Percentiles rank a stretch among this genome's conserved stretches.
Conservation (phyloP, 64 coral and sea anemone species). For the Montipora efflorescens region DNA sequence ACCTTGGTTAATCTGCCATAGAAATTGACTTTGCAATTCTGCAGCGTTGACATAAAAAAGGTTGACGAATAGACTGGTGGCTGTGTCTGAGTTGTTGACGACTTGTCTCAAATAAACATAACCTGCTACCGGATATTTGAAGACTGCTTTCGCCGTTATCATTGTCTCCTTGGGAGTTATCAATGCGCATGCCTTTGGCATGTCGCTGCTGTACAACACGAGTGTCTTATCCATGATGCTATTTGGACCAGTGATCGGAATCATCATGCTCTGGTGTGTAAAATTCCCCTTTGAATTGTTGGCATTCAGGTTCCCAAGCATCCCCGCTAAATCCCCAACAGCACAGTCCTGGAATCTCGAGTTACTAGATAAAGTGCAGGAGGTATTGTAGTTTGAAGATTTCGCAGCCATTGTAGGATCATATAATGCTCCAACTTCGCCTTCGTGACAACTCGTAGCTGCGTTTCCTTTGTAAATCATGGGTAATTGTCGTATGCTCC, state of each 20-base stretch:
- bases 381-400: constrained; percentile 9
- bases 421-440: constrained; percentile 49
- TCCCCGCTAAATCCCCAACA: constrained; percentile 72
- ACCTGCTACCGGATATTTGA: constrained; percentile 79
- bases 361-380: neutral
- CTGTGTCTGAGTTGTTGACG: constrained; percentile 41
- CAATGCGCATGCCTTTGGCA: constrained; percentile 74
- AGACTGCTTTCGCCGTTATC: constrained; percentile 43
- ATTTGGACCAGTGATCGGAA: constrained; percentile 70
- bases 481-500: constrained; percentile 68
- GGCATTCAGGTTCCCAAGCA: constrained; percentile 50
- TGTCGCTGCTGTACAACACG: constrained; percentile 39
- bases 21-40: constrained; percentile 13
- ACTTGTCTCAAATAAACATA: constrained; percentile 77
- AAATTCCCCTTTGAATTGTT: constrained; percentile 24
- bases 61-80: constrained; percentile 60
- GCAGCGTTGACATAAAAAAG: constrained; percentile 71
- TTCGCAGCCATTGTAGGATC: constrained; percentile 38
- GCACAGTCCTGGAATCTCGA: constrained; percentile 67
- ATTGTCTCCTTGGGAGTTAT: constrained; percentile 32
- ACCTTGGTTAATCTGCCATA: constrained; percentile 48
- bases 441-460: constrained; percentile 38
- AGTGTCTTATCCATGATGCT: constrained; percentile 83
- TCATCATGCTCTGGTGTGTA: constrained; percentile 28
- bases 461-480: constrained; percentile 87